A percentile compares a stretch with the other conserved stretches of the same genome.
Conservation (phyloP, 2,113 vertebrate genomes). For the Cisticola juncidis region DNA sequence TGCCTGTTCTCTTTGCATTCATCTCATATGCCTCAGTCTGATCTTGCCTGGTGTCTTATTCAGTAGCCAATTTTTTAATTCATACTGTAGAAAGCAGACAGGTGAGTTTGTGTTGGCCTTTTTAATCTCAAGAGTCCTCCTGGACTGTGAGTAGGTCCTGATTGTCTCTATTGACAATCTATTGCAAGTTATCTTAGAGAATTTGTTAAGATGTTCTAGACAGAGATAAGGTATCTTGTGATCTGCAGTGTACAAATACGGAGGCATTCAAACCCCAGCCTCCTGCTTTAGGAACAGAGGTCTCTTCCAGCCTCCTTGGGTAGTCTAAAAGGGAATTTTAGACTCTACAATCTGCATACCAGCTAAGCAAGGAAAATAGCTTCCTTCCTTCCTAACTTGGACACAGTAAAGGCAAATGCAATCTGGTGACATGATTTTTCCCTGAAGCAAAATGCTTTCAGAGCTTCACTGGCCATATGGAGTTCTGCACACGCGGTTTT, state of each 20-base stretch:
- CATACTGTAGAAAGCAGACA: background rate
- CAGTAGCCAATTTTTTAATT: background rate
- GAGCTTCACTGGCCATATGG: slow-evolving; percentile 10
- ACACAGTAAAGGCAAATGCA: slow-evolving; percentile 5
- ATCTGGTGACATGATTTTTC: slow-evolving; percentile 28
- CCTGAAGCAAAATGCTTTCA: slow-evolving; percentile 40
- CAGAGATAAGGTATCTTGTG: background rate
- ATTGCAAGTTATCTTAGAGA: background rate
- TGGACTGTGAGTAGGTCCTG: background rate
- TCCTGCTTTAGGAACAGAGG: background rate
- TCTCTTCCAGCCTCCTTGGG: background rate
- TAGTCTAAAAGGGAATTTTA: background rate
- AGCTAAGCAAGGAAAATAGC: slow-evolving; percentile 27
- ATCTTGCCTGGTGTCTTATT: background rate
- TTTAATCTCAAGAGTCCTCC: background rate
- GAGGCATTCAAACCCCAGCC: background rate
- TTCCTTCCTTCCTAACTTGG: slow-evolving; percentile 38
- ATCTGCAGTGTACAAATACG: background rate
- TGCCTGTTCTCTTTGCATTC: background rate
- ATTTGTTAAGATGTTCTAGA: background rate
- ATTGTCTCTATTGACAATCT: background rate
- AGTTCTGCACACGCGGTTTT: background rate
- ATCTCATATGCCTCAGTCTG: background rate
- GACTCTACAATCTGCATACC: background rate
- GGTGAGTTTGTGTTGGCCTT: background rate